Conservation (phyloP, 2,888 invertebrate genomes). For the Sepioteuthis lessoniana region DNA sequence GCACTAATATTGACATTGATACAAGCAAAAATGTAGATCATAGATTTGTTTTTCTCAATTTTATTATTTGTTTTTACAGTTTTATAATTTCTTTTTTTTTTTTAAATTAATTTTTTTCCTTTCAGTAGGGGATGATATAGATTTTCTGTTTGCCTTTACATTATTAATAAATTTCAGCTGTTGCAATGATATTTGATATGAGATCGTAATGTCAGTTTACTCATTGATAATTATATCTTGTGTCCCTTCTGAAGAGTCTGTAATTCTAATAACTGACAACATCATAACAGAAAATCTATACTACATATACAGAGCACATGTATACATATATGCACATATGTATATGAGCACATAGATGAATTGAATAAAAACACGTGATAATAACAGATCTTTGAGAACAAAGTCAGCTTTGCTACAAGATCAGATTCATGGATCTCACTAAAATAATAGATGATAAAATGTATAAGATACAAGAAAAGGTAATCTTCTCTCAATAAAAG, state of each 20-base stretch:
- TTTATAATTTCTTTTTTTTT: not conserved
- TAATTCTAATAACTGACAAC: not conserved
- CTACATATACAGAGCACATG: too few relatives aligned
- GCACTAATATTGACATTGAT: not conserved
- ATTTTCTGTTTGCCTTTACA: conserved; percentile 21
- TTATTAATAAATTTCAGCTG: not conserved
- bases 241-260: not conserved
- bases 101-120: not conserved
- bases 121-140: too few relatives aligned
- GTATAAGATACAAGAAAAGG: too few relatives aligned
- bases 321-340: too few relatives aligned
- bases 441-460: not conserved
- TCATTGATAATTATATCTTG: not conserved
- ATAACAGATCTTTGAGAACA: not conserved
- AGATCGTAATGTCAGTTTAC: not conserved
- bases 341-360: too few relatives aligned
- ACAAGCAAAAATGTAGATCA: not conserved
- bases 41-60: not conserved
- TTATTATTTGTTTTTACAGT: not conserved
- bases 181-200: not conserved
- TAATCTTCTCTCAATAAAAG: too few relatives aligned
- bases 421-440: not conserved
- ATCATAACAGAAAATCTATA: not conserved
- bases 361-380: not conserved
- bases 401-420: not conserved